Base-by-base conservation (phyloP, 2,888 invertebrate species). In the Flexamia atlantica region DNA sequence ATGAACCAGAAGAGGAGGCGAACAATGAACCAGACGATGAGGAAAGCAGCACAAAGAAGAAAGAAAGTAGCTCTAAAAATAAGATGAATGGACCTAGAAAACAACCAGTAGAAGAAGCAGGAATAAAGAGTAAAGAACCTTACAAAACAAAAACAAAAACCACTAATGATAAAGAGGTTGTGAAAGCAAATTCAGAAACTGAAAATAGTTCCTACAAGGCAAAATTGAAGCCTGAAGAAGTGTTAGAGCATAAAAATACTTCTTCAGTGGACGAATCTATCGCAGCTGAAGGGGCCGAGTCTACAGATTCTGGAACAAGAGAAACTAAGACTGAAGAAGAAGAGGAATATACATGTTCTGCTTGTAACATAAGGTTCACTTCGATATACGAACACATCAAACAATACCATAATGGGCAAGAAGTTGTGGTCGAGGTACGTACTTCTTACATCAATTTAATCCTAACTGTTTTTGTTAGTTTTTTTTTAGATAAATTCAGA, bases 371-470 rank as follows among this genome's bases (percentile, higher is more conserved):
- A 12, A 53, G 82, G 42, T 83, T 83, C 32, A 83, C 74, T 25
- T 74, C 74, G 14, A 74, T 83, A 32, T 74, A 57, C 20, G 74
- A 74, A n/a, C 82, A 83, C n/a, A 83, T 83, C 36, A 74, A 74
- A 40, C 23, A 74, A 32, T 57, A 57, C 28, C 82, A 83, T 40
- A 57, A 40, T 25, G 82, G 82, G 1, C 72, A 83, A 42, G 74
- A 83, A 83, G 82, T 83, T n/a, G 74, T 57, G 17, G 74, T 83
- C 10, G 57, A 74, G 74, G 82, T 83, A 20, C 74, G 74, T 64
- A 40, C 12, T 17, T n/a, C n/a, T n/a, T n/a, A n/a, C 40, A 7
- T 12, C 40, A 9, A 9, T 9, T 40, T 40, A 12, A 40, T 9
- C 7, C 40, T n/a, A n/a, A n/a, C n/a, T 7, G 40, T 40, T 40